Base-by-base conservation (phyloP, 2,113 vertebrate species). In the Vulpes vulpes region DNA sequence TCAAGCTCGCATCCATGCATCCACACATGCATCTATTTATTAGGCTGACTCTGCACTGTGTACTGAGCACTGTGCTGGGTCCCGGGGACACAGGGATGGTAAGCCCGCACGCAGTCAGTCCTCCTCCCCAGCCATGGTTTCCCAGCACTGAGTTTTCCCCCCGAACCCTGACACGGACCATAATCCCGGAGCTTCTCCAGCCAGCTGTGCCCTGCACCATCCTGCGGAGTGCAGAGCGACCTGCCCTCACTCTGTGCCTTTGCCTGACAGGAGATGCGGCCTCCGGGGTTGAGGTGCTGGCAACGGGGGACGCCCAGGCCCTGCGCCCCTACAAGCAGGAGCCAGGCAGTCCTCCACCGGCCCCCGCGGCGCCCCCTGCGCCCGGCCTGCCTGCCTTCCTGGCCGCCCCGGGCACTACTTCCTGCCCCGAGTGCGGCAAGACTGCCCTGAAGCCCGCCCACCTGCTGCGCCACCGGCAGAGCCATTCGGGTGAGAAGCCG, bases 361-460 rank as follows among this genome's bases (percentile, higher is more conserved):
- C 83, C 6, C 90, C 94, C 0, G 74, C 27, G 43, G 83, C 82
- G 2, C 79, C 88, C 0, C 80, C 43, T 6, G 88, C 62, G 0
- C 91, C 96, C 2, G 25, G 74, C 78, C 95, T 92, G 65, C 96
- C 96, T 2, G 10, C 81, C 76, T 96, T 96, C 76, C 59, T 93
- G 91, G 57, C 59, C 0, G 38, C 91, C 16, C 90, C 97, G 0
- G 93, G 95, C 71, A 17, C 96, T 22, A 16, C 69, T 3, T 81
- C 95, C 25, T 98, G 98, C 93, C 98, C 93, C 0, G 98, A 98
- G 82, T 98, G 98, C 3, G 98, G 98, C 64, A 98, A 98, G 92
- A 64, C 97, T 1, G 86, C 97, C 25, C 87, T 97, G 76, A 95
- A 96, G 88, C 98, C 97, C 0, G 94, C 97, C 1, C 97, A 98